Base-by-base conservation (phyloP, 2,113 vertebrate species). In the Ivindomyrus marchei region DNA sequence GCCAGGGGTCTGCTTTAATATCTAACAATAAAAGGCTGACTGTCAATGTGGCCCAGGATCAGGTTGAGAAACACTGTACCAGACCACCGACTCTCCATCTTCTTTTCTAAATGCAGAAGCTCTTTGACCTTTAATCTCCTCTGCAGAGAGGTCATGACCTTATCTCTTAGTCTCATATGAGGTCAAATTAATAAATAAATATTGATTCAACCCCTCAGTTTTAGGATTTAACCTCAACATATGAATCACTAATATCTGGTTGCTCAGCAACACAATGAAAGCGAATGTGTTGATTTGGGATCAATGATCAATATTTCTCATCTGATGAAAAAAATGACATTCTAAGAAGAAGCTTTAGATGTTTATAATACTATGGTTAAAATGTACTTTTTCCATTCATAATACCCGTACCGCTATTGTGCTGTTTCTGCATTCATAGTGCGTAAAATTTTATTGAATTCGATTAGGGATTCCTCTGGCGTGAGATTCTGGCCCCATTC, bases 391-490 rank as follows among this genome's bases (percentile, higher is more conserved):
- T 46, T 46, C 17, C 6, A 84, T 17, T 84, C 80, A 46, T 84
- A 84, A 46, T 36, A 47, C 24, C 36, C 17, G 0, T 10, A n/a
- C 9, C 7, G n/a, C 45, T 3, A 21, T 17, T 45, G 7, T 85
- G 83, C 21, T 45, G 9, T 46, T 85, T 39, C 47, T 52, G 52
- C 52, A 42, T 5, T 17, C 36, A 88, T 21, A 56, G 47, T 27
- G 50, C 21, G 11, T 17, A 85, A 89, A 31, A 21, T 39, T 36
- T 2, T 74, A 89, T 39, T 89, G 24, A 89, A 84, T 85, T n/a
- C 8, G 21, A 36, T 85, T 85, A 85, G 56, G 27, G 24, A 58
- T 85, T 89, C 88, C 88, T 89, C 21, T 58, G 89, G 89, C 49
- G 56, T 17, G 31, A 83, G 21, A 21, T 45, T 27, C 80, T 45